Evolutionary conservation across 2,888 invertebrate species (phyloP).

Genomic region (Abscondita cerata): DNA sequence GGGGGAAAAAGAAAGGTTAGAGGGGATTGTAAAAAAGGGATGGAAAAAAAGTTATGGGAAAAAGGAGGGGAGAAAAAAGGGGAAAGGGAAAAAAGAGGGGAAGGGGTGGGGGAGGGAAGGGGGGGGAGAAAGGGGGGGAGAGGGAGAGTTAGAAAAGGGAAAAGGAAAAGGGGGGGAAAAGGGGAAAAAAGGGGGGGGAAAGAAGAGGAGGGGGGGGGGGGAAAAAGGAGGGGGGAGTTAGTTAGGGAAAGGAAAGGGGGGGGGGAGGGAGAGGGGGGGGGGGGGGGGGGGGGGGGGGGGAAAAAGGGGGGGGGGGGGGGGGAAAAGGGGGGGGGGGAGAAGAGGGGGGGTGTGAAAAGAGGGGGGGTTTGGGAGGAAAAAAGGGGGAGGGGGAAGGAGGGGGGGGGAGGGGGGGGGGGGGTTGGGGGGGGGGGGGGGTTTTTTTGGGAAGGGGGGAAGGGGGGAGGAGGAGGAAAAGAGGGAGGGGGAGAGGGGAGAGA

Average conservation of each 20-base stretch:
- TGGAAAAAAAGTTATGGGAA: not conserved
- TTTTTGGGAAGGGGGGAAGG: not conserved
- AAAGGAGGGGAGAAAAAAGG: not conserved
- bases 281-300: not conserved
- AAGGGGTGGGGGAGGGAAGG: not conserved
- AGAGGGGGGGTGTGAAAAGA: slow-evolving; percentile 32
- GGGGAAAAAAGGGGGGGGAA: not conserved
- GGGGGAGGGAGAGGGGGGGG: not conserved
- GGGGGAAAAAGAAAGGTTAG: too few species aligned
- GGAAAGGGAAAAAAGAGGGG: not conserved
- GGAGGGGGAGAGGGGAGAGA: not conserved
- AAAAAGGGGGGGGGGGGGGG: not conserved
- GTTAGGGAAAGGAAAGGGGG: not conserved
- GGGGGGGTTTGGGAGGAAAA: slow-evolving; percentile 17
- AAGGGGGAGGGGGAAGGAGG: slow-evolving; percentile 30
- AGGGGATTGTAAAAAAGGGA: not conserved
- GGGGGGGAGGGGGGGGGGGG: not conserved
- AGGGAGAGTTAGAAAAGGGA: not conserved
- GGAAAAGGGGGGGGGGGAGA: slow-evolving; percentile 19
- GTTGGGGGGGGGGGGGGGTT: too few species aligned
- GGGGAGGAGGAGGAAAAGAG: not conserved
- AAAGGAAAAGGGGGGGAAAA: not conserved
- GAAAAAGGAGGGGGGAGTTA: not conserved
- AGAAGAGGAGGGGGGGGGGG: not conserved
- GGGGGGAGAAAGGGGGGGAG: not conserved